Evolutionary conservation across 2,888 invertebrate species (phyloP), one percentile per base, ranked within the genome.

Genomic region (Chloroclystis v-ata): DNA sequence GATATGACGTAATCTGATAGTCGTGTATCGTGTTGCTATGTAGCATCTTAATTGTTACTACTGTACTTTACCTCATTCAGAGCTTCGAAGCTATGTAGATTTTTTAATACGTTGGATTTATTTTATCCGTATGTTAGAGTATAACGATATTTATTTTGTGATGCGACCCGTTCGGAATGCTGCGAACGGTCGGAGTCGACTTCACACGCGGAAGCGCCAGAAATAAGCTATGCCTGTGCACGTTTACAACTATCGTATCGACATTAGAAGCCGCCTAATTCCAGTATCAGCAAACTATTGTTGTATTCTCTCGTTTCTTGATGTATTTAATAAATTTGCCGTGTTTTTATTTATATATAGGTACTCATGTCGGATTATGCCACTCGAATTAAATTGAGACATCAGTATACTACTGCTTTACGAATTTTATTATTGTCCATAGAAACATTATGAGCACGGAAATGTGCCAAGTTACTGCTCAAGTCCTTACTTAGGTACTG

Each of bases 141-240:
- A 29, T 39, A 11, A 44, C 35, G 32, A 43, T 50, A 50, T 50
- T 51, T 51, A 41, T 47, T 51, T 51, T 24, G 46, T 50, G 50
- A 72, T 50, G 61, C 63, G 69, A 72, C 72, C 67, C 67, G 63
- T 65, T 57, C 57, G 75, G 78, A 77, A 81, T 81, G 75, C 74
- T 66, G 69, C 68, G 67, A 65, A 51, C 65, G 71, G 65, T 69
- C 71, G 75, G 75, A 70, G 69, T 72, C 73, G 63, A 77, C 75
- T 72, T 67, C 68, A 73, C 72, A 82, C 75, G 79, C 84, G 84
- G 84, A 85, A 84, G 82, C 82, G 73, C 72, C 77, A 72, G 75
- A 85, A 86, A 86, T 85, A 85, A 82, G 75, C 78, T 71, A 72
- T 75, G 75, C 77, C 76, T 70, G 69, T 65, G 68, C 67, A 68